Percentiles rank a stretch among this genome's conserved stretches.
phyloP scores from a whole-genome alignment of 2,113 vertebrate species.

The Oryzias melastigma region DNA sequence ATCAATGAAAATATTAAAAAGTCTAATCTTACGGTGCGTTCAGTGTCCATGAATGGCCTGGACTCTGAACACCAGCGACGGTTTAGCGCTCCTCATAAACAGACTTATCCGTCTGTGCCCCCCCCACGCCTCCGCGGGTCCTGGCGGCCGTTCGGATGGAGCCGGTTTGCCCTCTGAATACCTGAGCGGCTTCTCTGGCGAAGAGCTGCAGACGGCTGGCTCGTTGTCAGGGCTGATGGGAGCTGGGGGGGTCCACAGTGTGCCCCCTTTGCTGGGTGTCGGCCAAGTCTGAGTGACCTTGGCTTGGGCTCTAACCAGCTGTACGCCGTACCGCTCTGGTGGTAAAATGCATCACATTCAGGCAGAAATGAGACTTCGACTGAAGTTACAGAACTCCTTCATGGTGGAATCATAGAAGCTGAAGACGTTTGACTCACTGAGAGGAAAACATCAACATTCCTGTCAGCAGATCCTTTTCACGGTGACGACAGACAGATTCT shows the following conservation, averaged over 20 bases:
- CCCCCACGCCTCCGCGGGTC: slow-evolving; percentile 33
- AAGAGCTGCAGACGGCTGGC: slow-evolving; percentile 32
- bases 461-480: no score
- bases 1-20: no score
- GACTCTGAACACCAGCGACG: slow-evolving; percentile 6
- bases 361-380: no score
- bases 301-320: slow-evolving; percentile 64
- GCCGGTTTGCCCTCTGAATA: slow-evolving; percentile 40
- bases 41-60: slow-evolving; percentile 20
- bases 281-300: slow-evolving; percentile 75
- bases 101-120: no score
- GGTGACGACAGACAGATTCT: no score
- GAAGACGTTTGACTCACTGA: no score
- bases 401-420: no score
- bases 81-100: slow-evolving; percentile 17
- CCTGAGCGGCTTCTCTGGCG: slow-evolving; percentile 36
- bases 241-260: slow-evolving; percentile 8
- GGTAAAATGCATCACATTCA: no score
- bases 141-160: neutral
- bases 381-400: no score
- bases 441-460: no score
- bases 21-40: no score
- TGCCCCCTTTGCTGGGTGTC: slow-evolving; percentile 47
- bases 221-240: slow-evolving; percentile 48
- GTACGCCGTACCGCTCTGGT: no score